These are phyloP conservation scores for Maniola jurtina DNA, from an alignment of 1,140 invertebrate genomes.

Conservation along the genomic window DNA sequence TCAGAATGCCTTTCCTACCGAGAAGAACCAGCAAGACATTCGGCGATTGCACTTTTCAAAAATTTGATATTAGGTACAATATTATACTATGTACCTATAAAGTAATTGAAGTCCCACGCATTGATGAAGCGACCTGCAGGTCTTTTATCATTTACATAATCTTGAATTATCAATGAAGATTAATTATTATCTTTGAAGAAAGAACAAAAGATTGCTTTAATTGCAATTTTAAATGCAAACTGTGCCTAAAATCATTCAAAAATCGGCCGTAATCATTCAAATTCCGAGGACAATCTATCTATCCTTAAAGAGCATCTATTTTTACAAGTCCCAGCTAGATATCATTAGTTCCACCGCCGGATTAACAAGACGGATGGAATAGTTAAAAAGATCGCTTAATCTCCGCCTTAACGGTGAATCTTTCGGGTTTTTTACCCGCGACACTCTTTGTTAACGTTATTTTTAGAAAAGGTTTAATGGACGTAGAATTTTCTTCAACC, in stretches of 20 bases:
- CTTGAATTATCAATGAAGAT: too few relatives aligned
- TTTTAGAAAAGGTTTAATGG: constrained; percentile 20
- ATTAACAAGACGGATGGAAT: constrained; percentile 51
- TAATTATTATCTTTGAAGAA: too few relatives aligned
- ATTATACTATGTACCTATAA: too few relatives aligned
- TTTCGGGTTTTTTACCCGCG: constrained; percentile 23
- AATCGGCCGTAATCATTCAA: neutral
- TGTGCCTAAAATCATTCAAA: neutral
- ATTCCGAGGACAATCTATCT: neutral
- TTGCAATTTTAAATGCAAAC: too few relatives aligned
- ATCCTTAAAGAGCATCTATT: constrained; percentile 18
- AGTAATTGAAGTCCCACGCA: too few relatives aligned
- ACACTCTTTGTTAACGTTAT: constrained; percentile 14
- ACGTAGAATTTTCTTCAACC: neutral
- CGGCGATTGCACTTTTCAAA: too few relatives aligned
- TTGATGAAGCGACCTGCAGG: too few relatives aligned
- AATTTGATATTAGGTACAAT: too few relatives aligned
- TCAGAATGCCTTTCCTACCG: too few relatives aligned
- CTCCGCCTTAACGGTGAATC: constrained; percentile 23
- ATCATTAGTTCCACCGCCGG: constrained; percentile 26
- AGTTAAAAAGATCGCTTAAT: constrained; percentile 42
- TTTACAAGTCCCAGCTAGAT: constrained; percentile 17
- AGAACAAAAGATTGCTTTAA: too few relatives aligned
- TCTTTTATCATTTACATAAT: too few relatives aligned
- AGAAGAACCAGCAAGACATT: too few relatives aligned